Evolutionary conservation across 1,140 invertebrate genomes (phyloP), one percentile per base, ranked within the genome.

Genomic region (Ptiloglossa arizonensis): DNA sequence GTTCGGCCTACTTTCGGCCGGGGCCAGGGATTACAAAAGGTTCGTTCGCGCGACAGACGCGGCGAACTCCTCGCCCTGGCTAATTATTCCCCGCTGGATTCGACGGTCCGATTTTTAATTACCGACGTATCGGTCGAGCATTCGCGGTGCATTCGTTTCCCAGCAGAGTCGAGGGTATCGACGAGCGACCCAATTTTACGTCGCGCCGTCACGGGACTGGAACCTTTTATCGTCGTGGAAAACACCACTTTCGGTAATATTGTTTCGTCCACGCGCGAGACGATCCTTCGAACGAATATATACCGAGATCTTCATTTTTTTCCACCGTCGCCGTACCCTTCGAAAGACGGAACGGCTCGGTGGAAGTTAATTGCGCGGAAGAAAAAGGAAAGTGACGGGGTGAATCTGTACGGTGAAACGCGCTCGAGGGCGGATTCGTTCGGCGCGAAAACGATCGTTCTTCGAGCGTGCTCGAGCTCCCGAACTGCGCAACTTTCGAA

Each of bases 1-100:
- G 75, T 85, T 86, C 63, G 82, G 82, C 79, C 80, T 68, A 86
- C 67, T 86, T 86, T 77, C 11, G 52, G n/a, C 27, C 1, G 50
- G 29, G 46, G 24, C 22, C 22, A 41, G 11, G 48, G 62, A 79
- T 79, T 74, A 85, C 81, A 68, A 69, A 86, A 81, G 79, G 52
- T 56, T 59, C n/a, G 48, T n/a, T 52, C 70, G 74, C 41, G 56
- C 63, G 66, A 82, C 76, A 76, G 50, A 56, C 78, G 54, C 52
- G 79, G 15, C n/a, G 8, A 44, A 5, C 63, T 24, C 35, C 66
- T 79, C 50, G 52, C 41, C 13, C 24, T 29, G 50, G 19, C 38
- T 68, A 84, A 85, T 77, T 68, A 84, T 68, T 57, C 41, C 35
- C 46, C 32, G 15, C 48, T 11, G 27, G 17, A 38, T 48, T 41